These are phyloP conservation scores for Phthorimaea operculella DNA, from an alignment of 1,140 invertebrate genomes.

Conservation along the genomic window DNA sequence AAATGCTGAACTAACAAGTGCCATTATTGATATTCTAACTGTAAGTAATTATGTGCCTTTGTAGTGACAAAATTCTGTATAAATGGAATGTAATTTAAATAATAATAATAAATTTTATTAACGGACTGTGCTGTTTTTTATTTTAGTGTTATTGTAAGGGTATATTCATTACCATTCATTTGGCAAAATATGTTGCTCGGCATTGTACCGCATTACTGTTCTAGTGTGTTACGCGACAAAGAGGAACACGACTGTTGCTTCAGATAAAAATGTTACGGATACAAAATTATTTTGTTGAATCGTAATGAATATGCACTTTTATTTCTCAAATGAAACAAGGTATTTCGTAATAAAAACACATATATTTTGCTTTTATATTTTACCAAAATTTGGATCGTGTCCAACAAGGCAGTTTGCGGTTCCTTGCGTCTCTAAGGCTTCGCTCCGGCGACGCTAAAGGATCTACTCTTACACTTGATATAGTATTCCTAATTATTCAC, in stretches of 20 bases:
- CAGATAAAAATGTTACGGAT: no score
- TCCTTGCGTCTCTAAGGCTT: slow-evolving; percentile 30
- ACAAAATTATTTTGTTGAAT: background rate
- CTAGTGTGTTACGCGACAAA: no score
- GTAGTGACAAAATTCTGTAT: slow-evolving; percentile 16
- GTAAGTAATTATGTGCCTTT: slow-evolving; percentile 17
- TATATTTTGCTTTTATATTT: slow-evolving; percentile 63
- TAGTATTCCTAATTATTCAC: no score
- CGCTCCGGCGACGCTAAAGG: background rate
- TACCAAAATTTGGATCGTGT: slow-evolving; percentile 58
- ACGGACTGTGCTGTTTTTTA: slow-evolving; percentile 15
- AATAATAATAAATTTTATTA: slow-evolving; percentile 35
- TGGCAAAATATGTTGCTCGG: no score
- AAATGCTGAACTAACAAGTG: slow-evolving; percentile 30
- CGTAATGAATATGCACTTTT: no score
- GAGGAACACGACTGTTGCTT: no score
- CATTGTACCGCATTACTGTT: no score
- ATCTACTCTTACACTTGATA: background rate
- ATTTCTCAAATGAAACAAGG: slow-evolving; percentile 39
- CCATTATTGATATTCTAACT: slow-evolving; percentile 35
- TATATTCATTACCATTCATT: no score
- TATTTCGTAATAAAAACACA: slow-evolving; percentile 59
- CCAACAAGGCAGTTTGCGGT: slow-evolving; percentile 60
- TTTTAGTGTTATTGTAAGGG: no score
- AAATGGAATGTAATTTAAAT: slow-evolving; percentile 26